Percentiles rank a stretch among this genome's conserved stretches.
Evolutionary conservation across 2,888 invertebrate genomes (phyloP).

Genomic region (Pycnomerus fuliginosus): DNA sequence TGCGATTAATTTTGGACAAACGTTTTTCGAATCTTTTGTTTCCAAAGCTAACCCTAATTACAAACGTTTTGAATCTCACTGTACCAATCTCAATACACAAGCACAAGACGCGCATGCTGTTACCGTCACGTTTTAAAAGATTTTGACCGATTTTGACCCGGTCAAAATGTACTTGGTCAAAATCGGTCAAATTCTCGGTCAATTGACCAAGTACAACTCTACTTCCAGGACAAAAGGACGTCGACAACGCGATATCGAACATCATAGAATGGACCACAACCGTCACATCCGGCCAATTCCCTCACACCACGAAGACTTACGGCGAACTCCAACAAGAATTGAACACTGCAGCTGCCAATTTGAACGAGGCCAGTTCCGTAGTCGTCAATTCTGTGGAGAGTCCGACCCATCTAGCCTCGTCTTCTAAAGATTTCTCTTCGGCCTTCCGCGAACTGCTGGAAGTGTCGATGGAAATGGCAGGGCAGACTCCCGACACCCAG

Average conservation of each 20-base stretch:
- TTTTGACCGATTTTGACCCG: too few species aligned
- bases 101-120: too few species aligned
- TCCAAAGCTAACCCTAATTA: too few species aligned
- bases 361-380: conserved; percentile 81
- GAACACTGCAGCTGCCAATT: conserved; percentile 77
- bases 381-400: conserved; percentile 77
- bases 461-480: conserved; percentile 82
- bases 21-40: too few species aligned
- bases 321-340: conserved; percentile 83
- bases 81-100: too few species aligned
- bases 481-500: conserved; percentile 73
- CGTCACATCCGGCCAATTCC: conserved; percentile 73
- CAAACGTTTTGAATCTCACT: too few species aligned
- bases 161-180: too few species aligned
- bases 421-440: conserved; percentile 74
- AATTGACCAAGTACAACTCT: too few species aligned
- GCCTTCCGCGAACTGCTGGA: conserved; percentile 77
- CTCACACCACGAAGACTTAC: conserved; percentile 70
- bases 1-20: too few species aligned
- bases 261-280: conserved; percentile 77
- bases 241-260: conserved; percentile 84
- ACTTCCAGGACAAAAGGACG: conserved; percentile 84
- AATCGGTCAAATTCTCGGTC: too few species aligned
- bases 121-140: too few species aligned
- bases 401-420: conserved; percentile 68